A percentile compares a stretch with the other conserved stretches of the same genome.
phyloP scores from a whole-genome alignment of 1,140 invertebrate genomes.

The Drosophila navojoa region DNA sequence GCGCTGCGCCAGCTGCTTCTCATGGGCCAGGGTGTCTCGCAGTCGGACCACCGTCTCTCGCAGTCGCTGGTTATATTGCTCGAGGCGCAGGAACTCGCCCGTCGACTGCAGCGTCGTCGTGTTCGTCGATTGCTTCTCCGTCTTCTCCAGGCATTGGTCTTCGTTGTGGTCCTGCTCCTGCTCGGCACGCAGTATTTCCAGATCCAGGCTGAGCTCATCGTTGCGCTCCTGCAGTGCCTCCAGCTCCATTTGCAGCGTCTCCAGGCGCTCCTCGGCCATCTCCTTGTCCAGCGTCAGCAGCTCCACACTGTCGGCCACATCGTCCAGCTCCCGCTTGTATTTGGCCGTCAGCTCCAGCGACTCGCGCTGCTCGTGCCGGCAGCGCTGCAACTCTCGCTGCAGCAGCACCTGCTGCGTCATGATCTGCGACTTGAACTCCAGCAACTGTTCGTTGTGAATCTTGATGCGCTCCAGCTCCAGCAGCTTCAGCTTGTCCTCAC shows the following conservation, averaged over 20 bases:
- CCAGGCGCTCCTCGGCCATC: constrained; percentile 99
- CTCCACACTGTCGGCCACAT: constrained; percentile 96
- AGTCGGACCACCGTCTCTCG: constrained; percentile 96
- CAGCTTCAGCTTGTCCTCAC: constrained; percentile 93
- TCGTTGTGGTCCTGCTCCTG: constrained; percentile 84
- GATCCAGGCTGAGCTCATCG: constrained; percentile 95
- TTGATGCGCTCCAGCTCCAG: constrained; percentile 95
- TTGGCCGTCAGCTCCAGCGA: constrained; percentile 91
- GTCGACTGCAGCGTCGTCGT: constrained; percentile 84
- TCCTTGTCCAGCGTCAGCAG: constrained; percentile 98
- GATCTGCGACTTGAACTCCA: constrained; percentile 96
- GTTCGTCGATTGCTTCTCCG: constrained; percentile 51
- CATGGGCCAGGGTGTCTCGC: constrained; percentile 95
- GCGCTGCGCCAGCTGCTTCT: constrained; percentile 95
- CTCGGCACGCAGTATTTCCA: constrained; percentile 96
- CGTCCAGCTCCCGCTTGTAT: constrained; percentile 95
- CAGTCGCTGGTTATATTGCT: constrained; percentile 96
- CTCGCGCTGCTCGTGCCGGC: constrained; percentile 93
- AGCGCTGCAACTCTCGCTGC: constrained; percentile 93
- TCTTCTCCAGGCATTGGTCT: constrained; percentile 66
- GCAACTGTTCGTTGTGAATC: constrained; percentile 93
- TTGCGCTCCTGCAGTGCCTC: constrained; percentile 94
- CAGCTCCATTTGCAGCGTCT: constrained; percentile 95
- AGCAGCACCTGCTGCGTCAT: constrained; percentile 95
- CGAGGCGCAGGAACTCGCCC: constrained; percentile 95